Evolutionary conservation across 2,797 vertebrate species (phyloP).

Genomic region (Etheostoma perlongum): DNA sequence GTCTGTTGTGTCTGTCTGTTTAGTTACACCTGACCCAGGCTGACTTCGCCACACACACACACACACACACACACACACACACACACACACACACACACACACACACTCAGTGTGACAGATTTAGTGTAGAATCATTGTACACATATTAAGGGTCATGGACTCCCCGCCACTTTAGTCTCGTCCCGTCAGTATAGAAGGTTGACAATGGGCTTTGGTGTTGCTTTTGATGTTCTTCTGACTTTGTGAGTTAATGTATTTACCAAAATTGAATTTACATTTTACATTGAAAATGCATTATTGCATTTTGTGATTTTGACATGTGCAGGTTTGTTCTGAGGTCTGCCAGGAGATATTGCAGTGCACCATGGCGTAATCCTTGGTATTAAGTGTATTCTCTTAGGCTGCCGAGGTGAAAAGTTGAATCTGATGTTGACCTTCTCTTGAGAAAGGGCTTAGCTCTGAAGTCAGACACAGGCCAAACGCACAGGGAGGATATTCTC

Average conservation of each 20-base stretch:
- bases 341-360: constrained; percentile 57
- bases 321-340: constrained; percentile 35
- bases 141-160: not conserved
- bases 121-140: too few species aligned
- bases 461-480: constrained; percentile 79
- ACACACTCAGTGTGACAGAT: constrained; percentile 24
- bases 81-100: constrained; percentile 18
- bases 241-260: not conserved
- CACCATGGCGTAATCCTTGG: constrained; percentile 67
- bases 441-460: constrained; percentile 78
- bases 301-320: constrained; percentile 43
- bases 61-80: constrained; percentile 54
- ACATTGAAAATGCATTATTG: constrained; percentile 34
- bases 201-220: not conserved
- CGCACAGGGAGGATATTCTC: constrained; percentile 82
- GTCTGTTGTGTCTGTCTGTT: constrained; percentile 65
- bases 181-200: not conserved
- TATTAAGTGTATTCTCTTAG: constrained; percentile 75
- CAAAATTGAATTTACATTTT: constrained; percentile 10
- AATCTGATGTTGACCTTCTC: constrained; percentile 82
- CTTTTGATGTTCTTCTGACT: constrained; percentile 21
- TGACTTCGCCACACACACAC: constrained; percentile 56
- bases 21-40: constrained; percentile 83
- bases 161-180: not conserved
- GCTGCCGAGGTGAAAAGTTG: constrained; percentile 84